Evolutionary conservation across 2,797 vertebrate genomes (phyloP).

Genomic region (Diceros bicornis): DNA sequence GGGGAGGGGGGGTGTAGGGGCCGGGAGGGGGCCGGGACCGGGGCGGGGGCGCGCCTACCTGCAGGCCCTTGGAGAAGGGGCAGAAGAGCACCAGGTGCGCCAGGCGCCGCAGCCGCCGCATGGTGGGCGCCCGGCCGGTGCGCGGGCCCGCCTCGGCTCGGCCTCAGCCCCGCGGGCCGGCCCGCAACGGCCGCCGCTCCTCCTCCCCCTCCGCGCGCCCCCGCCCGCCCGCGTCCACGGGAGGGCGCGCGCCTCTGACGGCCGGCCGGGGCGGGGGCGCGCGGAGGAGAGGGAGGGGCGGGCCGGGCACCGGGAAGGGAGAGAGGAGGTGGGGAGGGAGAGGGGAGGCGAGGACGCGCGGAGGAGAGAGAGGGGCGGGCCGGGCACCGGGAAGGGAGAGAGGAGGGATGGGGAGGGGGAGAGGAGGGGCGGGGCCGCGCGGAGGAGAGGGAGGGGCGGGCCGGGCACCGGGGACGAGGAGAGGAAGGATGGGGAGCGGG

Average conservation of each 20-base stretch:
- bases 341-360: neutral
- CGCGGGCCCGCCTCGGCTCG: constrained; percentile 41
- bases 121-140: constrained; percentile 76
- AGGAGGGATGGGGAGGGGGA: neutral
- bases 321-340: neutral
- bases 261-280: neutral
- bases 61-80: constrained; percentile 94
- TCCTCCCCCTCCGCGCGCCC: constrained; percentile 57
- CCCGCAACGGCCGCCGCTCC: constrained; percentile 54
- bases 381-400: too few relatives aligned
- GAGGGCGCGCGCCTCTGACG: constrained; percentile 53
- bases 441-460: neutral
- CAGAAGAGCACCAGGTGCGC: constrained; percentile 95
- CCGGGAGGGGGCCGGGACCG: too few relatives aligned
- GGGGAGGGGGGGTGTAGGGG: neutral
- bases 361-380: neutral
- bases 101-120: constrained; percentile 94
- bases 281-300: neutral
- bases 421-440: neutral
- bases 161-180: constrained; percentile 72
- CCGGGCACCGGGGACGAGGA: neutral
- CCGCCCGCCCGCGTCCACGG: constrained; percentile 59
- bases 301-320: neutral
- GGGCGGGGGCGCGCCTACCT: constrained; percentile 90
- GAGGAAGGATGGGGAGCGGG: neutral